Percentiles rank a stretch among this genome's conserved stretches.
phyloP scores from a whole-genome alignment of 2,797 vertebrate genomes.

The Phylloscopus collybita region DNA sequence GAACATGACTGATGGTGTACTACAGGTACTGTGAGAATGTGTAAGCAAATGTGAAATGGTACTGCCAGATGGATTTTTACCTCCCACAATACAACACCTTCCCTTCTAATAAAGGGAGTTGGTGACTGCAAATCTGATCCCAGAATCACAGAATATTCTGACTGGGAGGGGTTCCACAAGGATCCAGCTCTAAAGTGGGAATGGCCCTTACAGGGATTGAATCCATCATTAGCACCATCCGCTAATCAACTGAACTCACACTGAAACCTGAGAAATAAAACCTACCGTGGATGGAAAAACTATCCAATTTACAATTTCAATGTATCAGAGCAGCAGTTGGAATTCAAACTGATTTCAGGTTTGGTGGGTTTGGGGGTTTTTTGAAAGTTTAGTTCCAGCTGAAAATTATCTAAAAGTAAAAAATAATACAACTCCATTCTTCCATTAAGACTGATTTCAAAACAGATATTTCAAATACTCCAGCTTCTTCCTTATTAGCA shows the following conservation, averaged over 20 bases:
- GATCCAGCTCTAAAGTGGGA: background rate
- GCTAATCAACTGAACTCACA: background rate
- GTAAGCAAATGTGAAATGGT: background rate
- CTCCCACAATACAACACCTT: background rate
- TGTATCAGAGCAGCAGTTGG: background rate
- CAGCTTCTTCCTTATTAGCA: background rate
- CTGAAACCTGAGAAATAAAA: background rate
- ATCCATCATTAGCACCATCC: background rate
- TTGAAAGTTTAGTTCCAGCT: background rate
- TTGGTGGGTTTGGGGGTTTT: background rate
- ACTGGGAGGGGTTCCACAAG: background rate
- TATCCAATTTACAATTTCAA: background rate
- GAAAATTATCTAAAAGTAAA: background rate
- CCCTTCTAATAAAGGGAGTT: background rate
- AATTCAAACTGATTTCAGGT: background rate
- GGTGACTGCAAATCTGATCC: background rate
- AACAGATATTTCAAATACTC: background rate
- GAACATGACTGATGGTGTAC: background rate
- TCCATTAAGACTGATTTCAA: background rate
- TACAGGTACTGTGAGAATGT: background rate
- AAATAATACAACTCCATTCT: background rate
- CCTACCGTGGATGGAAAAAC: background rate
- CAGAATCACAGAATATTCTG: background rate
- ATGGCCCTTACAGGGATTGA: background rate
- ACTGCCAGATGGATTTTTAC: background rate